These are phyloP conservation scores for Mystacides longicornis DNA, from an alignment of 2,888 invertebrate genomes.

Conservation along the genomic window DNA sequence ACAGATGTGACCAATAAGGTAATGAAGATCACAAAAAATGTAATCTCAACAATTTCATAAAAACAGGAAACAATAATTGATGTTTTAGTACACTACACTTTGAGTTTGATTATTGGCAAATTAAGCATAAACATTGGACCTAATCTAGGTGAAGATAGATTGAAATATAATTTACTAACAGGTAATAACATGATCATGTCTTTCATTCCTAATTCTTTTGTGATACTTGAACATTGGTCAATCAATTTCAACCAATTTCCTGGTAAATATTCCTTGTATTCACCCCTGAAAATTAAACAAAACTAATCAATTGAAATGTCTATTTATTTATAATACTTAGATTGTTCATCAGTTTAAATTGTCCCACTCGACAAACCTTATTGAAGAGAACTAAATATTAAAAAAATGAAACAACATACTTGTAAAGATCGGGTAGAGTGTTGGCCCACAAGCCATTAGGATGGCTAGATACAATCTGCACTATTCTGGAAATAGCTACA, in stretches of 20 bases:
- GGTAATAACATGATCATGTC: conserved; percentile 45
- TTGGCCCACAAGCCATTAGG: conserved; percentile 54
- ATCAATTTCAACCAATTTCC: conserved; percentile 59
- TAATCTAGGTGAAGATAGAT: too few relatives aligned
- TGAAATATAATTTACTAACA: conserved; percentile 22
- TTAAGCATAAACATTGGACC: too few relatives aligned
- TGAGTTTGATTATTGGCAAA: too few relatives aligned
- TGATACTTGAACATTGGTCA: conserved; percentile 49
- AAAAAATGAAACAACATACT: conserved; percentile 30
- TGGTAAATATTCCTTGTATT: conserved; percentile 60
- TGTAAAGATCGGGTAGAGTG: conserved; percentile 50
- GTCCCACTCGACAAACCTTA: too few relatives aligned
- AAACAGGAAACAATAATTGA: too few relatives aligned
- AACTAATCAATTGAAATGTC: neutral
- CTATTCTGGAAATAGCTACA: conserved; percentile 29
- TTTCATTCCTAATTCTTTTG: conserved; percentile 47
- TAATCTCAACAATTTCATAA: too few relatives aligned
- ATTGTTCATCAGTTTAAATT: too few relatives aligned
- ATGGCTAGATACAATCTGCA: conserved; percentile 41
- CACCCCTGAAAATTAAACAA: conserved; percentile 35
- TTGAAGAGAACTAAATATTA: too few relatives aligned
- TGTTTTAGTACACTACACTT: too few relatives aligned
- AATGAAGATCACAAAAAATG: too few relatives aligned
- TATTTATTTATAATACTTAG: too few relatives aligned
- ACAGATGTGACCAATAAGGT: too few relatives aligned